Evolutionary conservation across 2,113 vertebrate genomes (phyloP).

Genomic region (Hemiscyllium ocellatum): DNA sequence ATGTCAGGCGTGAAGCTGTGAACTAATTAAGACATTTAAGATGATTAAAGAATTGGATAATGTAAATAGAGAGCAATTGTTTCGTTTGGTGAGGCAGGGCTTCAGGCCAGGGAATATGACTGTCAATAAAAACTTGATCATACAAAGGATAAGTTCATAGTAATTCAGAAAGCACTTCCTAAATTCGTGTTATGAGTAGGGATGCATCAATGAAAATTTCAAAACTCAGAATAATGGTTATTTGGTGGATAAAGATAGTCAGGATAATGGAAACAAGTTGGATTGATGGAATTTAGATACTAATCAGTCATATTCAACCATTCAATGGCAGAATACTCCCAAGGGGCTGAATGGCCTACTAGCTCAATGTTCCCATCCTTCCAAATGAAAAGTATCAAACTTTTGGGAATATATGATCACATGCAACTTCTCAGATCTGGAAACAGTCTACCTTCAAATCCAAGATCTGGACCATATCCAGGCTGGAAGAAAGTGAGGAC

Average conservation of each 20-base stretch:
- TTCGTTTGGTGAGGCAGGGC: background rate
- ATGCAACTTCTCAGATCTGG: no score
- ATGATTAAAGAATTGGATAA: background rate
- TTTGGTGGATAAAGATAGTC: background rate
- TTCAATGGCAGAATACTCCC: background rate
- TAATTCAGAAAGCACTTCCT: background rate
- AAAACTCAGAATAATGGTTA: background rate
- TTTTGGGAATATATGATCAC: no score
- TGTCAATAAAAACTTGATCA: background rate
- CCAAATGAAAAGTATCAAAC: no score
- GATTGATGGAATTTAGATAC: background rate
- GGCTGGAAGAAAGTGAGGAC: no score
- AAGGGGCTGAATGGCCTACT: background rate
- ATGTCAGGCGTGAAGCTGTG: background rate
- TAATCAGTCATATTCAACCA: background rate
- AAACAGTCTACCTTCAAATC: no score
- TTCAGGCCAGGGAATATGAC: no score
- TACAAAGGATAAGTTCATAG: background rate
- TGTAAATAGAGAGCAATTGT: background rate
- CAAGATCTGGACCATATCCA: no score
- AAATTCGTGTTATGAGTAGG: background rate
- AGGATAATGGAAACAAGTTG: no score
- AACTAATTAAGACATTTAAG: background rate
- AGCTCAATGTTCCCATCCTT: no score
- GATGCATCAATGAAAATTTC: background rate